Conservation (phyloP, 2,113 vertebrate species). For the Cololabis saira region DNA sequence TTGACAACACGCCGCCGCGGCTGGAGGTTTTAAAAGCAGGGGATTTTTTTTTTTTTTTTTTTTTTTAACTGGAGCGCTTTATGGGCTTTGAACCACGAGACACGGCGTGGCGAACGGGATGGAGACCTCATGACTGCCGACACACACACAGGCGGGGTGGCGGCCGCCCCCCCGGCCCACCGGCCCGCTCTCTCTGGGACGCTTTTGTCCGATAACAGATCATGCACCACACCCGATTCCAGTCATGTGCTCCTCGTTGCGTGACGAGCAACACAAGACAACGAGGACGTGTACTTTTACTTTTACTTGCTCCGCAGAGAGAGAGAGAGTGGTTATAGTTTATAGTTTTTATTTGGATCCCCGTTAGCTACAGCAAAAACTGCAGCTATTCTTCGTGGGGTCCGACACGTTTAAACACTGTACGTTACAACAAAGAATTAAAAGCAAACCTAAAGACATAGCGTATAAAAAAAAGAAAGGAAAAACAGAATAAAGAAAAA, state of each 20-base stretch:
- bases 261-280: slow-evolving; percentile 55
- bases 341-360: too few relatives aligned
- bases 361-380: too few relatives aligned
- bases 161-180: too few relatives aligned
- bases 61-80: slow-evolving; percentile 48
- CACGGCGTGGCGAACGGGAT: slow-evolving; percentile 60
- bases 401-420: too few relatives aligned
- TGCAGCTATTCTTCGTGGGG: too few relatives aligned
- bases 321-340: too few relatives aligned
- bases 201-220: slow-evolving; percentile 76
- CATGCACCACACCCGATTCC: slow-evolving; percentile 66
- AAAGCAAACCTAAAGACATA: too few relatives aligned
- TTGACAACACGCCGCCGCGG: slow-evolving; percentile 37
- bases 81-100: slow-evolving; percentile 75
- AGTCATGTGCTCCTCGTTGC: slow-evolving; percentile 75
- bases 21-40: slow-evolving; percentile 45
- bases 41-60: slow-evolving; percentile 31
- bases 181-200: slow-evolving; percentile 56
- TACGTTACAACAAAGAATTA: too few relatives aligned
- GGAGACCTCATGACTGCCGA: slow-evolving; percentile 76
- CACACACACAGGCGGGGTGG: slow-evolving; percentile 42
- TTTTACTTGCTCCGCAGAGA: slow-evolving; percentile 5
- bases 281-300: slow-evolving; percentile 55
- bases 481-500: too few relatives aligned
- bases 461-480: too few relatives aligned